Conservation (phyloP, 2,888 invertebrate genomes). For the Eupithecia subumbrata region DNA sequence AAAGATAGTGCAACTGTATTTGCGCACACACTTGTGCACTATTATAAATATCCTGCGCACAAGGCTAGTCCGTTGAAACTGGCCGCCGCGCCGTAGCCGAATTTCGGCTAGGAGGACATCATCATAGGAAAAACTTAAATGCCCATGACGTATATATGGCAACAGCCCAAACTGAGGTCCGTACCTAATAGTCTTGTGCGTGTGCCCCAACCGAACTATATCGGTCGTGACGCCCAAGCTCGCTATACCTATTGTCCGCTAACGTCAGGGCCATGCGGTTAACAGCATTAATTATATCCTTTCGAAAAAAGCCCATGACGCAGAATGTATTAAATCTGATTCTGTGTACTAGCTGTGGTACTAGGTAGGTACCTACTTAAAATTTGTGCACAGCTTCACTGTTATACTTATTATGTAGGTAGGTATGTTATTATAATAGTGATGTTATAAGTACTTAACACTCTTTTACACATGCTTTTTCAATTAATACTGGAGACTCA, state of each 20-base stretch:
- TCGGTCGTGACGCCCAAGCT: neutral
- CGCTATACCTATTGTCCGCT: neutral
- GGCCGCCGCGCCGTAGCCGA: neutral
- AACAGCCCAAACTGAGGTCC: neutral
- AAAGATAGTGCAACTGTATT: neutral
- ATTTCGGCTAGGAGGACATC: neutral
- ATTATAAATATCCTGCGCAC: neutral
- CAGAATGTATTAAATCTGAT: neutral
- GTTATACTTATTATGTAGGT: too few relatives aligned
- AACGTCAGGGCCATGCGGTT: neutral
- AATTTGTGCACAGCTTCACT: neutral
- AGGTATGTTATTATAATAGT: too few relatives aligned
- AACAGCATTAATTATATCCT: neutral
- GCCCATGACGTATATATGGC: neutral
- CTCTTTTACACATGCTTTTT: too few relatives aligned
- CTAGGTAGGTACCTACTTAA: neutral
- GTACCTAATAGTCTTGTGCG: too few relatives aligned
- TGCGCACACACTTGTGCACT: neutral
- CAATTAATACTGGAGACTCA: too few relatives aligned
- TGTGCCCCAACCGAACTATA: neutral
- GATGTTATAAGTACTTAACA: too few relatives aligned
- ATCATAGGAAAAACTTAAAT: neutral
- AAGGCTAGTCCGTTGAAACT: neutral
- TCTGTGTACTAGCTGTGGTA: too few relatives aligned
- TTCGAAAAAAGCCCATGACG: neutral